Conservation (phyloP, 2,113 vertebrate species). For the Hydrolagus affinis region DNA sequence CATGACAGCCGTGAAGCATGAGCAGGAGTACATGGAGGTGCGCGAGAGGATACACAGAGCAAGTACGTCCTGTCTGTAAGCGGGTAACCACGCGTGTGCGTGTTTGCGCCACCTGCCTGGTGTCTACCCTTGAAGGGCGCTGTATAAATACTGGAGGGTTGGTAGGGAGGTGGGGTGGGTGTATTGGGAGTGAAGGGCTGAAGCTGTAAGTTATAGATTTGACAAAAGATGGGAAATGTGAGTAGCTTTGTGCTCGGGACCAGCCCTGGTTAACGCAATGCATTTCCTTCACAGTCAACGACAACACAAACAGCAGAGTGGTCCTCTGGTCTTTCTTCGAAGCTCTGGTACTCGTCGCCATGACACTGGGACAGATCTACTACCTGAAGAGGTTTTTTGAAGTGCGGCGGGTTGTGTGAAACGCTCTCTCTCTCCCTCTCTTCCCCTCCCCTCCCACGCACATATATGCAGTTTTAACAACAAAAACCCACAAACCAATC, state of each 20-base stretch:
- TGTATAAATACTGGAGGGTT: not conserved
- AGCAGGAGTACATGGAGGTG: constrained; percentile 99
- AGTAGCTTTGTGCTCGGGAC: not conserved
- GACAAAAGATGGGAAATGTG: not conserved
- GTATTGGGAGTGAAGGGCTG: not conserved
- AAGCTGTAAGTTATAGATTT: not conserved
- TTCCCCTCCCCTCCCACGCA: constrained; percentile 38
- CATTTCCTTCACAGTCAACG: constrained; percentile 69
- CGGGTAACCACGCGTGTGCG: too few species aligned
- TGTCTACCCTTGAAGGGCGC: not conserved
- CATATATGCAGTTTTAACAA: constrained; percentile 46
- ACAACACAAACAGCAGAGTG: constrained; percentile 99
- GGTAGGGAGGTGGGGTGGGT: not conserved
- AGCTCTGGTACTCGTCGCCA: constrained; percentile 95
- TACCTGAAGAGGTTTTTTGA: constrained; percentile 99
- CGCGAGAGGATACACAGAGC: constrained; percentile 98
- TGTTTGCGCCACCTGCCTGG: too few species aligned
- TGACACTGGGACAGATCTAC: constrained; percentile 99
- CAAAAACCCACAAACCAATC: constrained; percentile 44
- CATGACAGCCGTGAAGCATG: constrained; percentile 96
- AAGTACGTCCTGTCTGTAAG: constrained; percentile 61
- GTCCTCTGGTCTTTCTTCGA: constrained; percentile 99
- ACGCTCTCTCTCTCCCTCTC: constrained; percentile 41
- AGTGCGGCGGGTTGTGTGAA: constrained; percentile 93
- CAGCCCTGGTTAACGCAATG: not conserved